These are phyloP conservation scores for Melanerpes aurifrons DNA, from an alignment of 2,113 vertebrate species.

Conservation along the genomic window DNA sequence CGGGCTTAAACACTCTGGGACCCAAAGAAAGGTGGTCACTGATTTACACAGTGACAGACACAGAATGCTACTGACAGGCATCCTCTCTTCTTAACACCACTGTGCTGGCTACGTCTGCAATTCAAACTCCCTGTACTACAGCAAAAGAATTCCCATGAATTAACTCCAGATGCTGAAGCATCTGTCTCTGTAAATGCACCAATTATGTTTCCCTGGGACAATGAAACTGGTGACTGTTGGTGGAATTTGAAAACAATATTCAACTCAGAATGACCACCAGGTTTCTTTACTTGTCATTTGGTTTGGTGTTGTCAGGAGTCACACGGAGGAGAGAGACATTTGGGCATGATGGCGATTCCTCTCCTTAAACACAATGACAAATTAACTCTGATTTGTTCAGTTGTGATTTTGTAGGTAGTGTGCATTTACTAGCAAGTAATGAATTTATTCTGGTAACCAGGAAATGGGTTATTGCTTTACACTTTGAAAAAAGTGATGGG, in stretches of 20 bases:
- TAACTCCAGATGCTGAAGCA: not conserved
- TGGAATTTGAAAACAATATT: not conserved
- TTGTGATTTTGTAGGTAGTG: not conserved
- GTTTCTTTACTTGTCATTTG: not conserved
- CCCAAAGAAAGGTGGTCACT: not conserved
- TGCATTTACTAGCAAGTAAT: not conserved
- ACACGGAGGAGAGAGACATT: not conserved
- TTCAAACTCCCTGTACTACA: not conserved
- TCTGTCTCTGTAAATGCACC: not conserved
- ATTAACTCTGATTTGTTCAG: not conserved
- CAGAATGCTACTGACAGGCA: not conserved
- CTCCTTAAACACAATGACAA: not conserved
- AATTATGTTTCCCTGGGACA: not conserved
- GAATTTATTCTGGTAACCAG: conserved; percentile 10
- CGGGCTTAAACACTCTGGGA: fast-evolving
- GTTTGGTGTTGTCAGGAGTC: not conserved
- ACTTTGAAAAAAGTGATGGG: not conserved
- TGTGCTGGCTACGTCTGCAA: not conserved
- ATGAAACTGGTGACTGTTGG: not conserved
- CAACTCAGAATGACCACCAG: not conserved
- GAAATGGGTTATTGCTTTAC: not conserved
- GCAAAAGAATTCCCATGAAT: not conserved
- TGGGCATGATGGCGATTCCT: not conserved
- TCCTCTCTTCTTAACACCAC: not conserved
- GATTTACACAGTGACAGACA: not conserved